Conservation (phyloP, 2,888 invertebrate genomes). For the Zygogramma bicolorata region DNA sequence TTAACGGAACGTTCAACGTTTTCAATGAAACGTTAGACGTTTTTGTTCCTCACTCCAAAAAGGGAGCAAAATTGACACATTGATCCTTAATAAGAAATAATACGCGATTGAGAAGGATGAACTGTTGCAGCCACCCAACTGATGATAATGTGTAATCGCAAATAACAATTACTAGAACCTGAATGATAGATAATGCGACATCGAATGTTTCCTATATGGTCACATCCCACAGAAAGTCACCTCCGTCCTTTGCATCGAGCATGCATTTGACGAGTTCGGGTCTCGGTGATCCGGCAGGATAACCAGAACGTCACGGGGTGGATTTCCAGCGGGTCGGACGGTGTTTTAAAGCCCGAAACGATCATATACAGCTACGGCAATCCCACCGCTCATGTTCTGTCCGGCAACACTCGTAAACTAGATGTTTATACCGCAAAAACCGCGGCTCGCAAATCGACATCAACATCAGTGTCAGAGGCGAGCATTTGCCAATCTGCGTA, state of each 20-base stretch:
- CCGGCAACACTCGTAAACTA: constrained; percentile 67
- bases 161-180: too few relatives aligned
- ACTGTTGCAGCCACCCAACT: too few relatives aligned
- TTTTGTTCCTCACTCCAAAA: too few relatives aligned
- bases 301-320: constrained; percentile 58
- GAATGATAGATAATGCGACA: too few relatives aligned
- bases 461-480: constrained; percentile 64
- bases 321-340: constrained; percentile 56
- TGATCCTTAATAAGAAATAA: too few relatives aligned
- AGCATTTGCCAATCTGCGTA: constrained; percentile 65
- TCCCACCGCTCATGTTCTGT: constrained; percentile 65
- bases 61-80: too few relatives aligned
- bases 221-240: constrained; percentile 22
- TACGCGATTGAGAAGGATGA: too few relatives aligned
- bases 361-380: constrained; percentile 61
- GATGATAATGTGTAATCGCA: too few relatives aligned
- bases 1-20: too few relatives aligned
- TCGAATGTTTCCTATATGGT: too few relatives aligned
- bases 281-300: constrained; percentile 58
- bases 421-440: constrained; percentile 69
- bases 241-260: constrained; percentile 43
- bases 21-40: too few relatives aligned
- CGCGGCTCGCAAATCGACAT: constrained; percentile 68
- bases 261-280: constrained; percentile 54
- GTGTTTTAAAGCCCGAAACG: constrained; percentile 63